phyloP scores from a whole-genome alignment of 2,113 vertebrate genomes.

The Sula dactylatra region DNA sequence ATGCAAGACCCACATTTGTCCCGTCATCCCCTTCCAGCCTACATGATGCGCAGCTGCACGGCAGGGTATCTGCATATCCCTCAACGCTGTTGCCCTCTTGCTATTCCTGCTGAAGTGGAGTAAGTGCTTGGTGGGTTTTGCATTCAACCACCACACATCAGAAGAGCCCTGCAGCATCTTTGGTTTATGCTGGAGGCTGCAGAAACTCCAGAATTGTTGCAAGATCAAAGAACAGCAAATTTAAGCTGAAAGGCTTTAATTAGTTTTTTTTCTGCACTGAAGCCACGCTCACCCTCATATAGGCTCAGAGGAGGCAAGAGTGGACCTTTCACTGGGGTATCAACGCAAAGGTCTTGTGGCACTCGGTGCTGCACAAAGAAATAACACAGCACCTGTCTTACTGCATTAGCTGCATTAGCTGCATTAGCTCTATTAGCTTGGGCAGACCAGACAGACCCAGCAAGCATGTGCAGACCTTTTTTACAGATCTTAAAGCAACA shows the following conservation, averaged over 20 bases:
- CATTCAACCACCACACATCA: no score
- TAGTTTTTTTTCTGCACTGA: not conserved
- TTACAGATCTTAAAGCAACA: rapidly evolving
- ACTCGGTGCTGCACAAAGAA: rapidly evolving
- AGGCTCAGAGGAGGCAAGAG: not conserved
- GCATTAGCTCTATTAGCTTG: not conserved
- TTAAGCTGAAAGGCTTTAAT: not conserved
- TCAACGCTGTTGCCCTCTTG: rapidly evolving
- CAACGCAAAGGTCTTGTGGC: not conserved
- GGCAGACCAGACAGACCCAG: not conserved
- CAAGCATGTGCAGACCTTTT: not conserved
- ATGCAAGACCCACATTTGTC: rapidly evolving
- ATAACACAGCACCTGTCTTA: not conserved
- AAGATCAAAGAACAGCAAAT: not conserved
- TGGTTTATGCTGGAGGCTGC: not conserved
- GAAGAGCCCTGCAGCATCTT: not conserved
- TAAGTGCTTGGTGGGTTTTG: rapidly evolving
- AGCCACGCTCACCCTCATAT: not conserved
- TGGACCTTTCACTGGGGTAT: not conserved
- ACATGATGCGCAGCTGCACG: not conserved
- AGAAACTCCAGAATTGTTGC: not conserved
- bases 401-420: no score
- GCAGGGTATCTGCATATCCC: not conserved
- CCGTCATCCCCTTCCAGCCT: rapidly evolving
- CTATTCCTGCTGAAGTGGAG: not conserved